A percentile compares a stretch with the other conserved stretches of the same genome.
Conservation (phyloP, 2,888 invertebrate species). For the Adineta ricciae region DNA sequence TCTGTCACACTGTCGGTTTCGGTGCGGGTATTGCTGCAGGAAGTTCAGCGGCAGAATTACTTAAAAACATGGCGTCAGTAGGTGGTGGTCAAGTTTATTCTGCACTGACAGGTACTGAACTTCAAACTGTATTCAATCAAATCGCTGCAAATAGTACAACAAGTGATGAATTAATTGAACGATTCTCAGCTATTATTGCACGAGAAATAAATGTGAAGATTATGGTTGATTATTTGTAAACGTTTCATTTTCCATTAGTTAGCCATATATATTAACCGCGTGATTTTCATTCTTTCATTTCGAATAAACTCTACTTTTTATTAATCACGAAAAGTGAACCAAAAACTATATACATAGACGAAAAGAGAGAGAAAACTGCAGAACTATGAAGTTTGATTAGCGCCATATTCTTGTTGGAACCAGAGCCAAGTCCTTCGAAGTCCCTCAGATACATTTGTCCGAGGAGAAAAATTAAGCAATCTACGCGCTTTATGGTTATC, state of each 20-base stretch:
- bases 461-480: no score
- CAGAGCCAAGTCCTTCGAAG: no score
- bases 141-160: not conserved
- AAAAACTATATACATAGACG: no score
- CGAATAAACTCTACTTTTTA: no score
- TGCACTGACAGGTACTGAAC: not conserved
- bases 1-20: not conserved
- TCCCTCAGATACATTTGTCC: no score
- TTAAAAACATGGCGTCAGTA: not conserved
- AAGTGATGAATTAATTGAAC: not conserved
- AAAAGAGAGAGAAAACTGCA: no score
- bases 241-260: not conserved
- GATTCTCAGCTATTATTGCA: not conserved
- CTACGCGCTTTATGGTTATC: no score
- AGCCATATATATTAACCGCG: no score
- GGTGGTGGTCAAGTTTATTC: not conserved
- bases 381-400: no score
- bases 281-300: no score
- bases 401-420: no score
- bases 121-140: not conserved
- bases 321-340: no score
- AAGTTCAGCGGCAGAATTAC: not conserved
- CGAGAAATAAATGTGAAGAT: not conserved
- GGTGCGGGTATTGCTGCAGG: not conserved
- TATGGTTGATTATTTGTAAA: not conserved